Evolutionary conservation across 2,888 invertebrate species (phyloP).

Genomic region (Plagodis pulveraria): DNA sequence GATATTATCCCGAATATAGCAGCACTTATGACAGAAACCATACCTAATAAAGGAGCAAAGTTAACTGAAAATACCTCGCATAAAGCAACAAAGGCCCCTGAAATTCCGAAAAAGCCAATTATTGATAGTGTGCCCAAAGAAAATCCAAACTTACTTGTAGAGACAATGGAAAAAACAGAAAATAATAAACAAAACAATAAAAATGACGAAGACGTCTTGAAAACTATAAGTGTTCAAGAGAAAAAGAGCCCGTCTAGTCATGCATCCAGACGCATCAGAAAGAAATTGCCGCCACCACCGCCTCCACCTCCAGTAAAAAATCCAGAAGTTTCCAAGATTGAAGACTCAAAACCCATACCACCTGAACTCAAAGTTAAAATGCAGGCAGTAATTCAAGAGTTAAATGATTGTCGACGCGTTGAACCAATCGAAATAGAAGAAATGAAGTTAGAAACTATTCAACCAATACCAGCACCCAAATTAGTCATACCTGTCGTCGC

Average conservation of each 20-base stretch:
- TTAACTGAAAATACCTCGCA: conserved; percentile 3
- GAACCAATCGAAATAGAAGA: conserved; percentile 64
- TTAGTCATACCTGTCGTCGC: conserved; percentile 76
- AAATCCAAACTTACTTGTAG: conserved; percentile 29
- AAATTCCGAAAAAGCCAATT: conserved; percentile 21
- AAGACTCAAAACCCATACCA: conserved; percentile 70
- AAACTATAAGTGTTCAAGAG: conserved; percentile 42
- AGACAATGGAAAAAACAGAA: conserved; percentile 24
- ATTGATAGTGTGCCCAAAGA: conserved; percentile 28
- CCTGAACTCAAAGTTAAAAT: conserved; percentile 85
- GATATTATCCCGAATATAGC: conserved; percentile 25
- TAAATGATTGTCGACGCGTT: conserved; percentile 72
- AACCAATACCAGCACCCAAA: conserved; percentile 64
- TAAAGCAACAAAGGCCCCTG: conserved; percentile 15
- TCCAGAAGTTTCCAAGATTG: conserved; percentile 33
- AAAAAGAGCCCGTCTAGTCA: conserved; percentile 63
- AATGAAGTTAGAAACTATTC: conserved; percentile 57
- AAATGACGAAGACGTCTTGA: conserved; percentile 23
- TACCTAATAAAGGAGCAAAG: conserved; percentile 17
- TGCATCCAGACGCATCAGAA: conserved; percentile 66
- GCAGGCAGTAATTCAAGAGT: conserved; percentile 86
- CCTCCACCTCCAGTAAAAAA: conserved; percentile 60
- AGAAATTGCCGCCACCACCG: conserved; percentile 76
- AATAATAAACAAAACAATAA: conserved; percentile 18
- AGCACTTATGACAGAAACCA: conserved; percentile 22